phyloP scores from a whole-genome alignment of 37 sponge, comb jelly and placozoan species.

The Beroe ovata region DNA sequence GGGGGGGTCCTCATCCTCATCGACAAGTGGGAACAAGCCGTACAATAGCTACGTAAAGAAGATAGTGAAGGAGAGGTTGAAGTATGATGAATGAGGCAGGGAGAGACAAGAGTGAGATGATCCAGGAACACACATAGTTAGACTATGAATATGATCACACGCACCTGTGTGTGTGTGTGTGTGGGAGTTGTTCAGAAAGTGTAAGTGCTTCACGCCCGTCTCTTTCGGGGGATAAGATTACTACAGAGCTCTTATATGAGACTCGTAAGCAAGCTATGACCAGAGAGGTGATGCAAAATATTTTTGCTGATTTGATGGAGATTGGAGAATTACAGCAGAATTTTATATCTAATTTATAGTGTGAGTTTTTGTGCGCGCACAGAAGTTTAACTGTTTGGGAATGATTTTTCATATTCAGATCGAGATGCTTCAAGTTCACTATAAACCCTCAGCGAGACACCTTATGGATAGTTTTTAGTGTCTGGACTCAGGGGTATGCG shows the following conservation, averaged over 20 bases:
- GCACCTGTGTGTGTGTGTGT: no score
- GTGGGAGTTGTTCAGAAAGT: no score
- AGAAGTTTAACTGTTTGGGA: background rate
- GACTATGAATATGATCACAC: background rate
- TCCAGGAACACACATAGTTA: no score
- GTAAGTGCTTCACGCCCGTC: background rate
- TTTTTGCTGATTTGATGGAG: conserved; percentile 37
- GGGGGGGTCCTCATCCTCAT: background rate
- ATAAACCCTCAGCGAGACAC: no score
- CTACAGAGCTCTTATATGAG: conserved; percentile 21
- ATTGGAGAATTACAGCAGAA: no score
- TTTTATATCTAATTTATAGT: no score
- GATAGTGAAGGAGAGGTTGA: conserved; percentile 28
- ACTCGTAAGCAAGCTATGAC: background rate
- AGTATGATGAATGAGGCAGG: conserved; percentile 46
- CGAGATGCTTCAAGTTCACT: background rate
- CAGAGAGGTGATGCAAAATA: conserved; percentile 60
- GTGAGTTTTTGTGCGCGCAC: background rate
- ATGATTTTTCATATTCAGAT: background rate
- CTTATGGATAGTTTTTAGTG: no score
- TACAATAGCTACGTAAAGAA: conserved; percentile 58
- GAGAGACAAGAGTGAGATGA: background rate
- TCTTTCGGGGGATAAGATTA: background rate
- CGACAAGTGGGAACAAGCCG: conserved; percentile 26
- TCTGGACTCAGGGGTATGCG: no score